Evolutionary conservation across 2,888 invertebrate species (phyloP), one percentile per base, ranked within the genome.

Genomic region (Dryobota labecula): DNA sequence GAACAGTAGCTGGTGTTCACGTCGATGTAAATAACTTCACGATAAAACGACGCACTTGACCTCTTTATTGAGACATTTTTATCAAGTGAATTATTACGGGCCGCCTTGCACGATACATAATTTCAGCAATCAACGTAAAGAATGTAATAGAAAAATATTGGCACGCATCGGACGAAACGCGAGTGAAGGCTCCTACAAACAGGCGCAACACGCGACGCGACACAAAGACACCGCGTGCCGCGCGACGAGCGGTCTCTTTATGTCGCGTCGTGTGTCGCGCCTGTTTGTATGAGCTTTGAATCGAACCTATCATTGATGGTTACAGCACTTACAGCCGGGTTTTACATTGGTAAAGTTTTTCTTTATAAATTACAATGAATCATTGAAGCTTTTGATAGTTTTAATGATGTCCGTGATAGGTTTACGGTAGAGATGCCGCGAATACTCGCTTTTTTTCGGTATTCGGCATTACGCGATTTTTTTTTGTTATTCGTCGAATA

Each of bases 21-120:
- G 82, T 71, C 74, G 82, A 86, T 87, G 89, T 86, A 90, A 90
- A 89, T 88, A 90, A 83, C 86, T 73, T 65, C 71, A 83, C 84
- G 88, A 90, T 91, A 90, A 90, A 91, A 87, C 82, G 78, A 78
- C 88, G 91, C 90, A 89, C 92, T 94, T 94, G 93, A 92, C 93
- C 93, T 90, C 91, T 92, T 92, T 92, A 91, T 89, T 89, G 86
- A 88, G 85, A 87, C 88, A 89, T 85, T 91, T 91, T 91, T 90
- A 92, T 90, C 88, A 83, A 79, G 75, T 85, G 83, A 90, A 89
- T 90, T 90, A 90, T 87, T 85, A 85, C 80, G 76, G 78, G 77
- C 78, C 77, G 73, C 78, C 76, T 82, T 83, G 79, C 86, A 82
- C 82, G 85, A 85, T 80, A 85, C 72, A 72, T 73, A 74, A 75